Base-by-base conservation (phyloP, 2,888 invertebrate genomes). In the Ctena decussata region DNA sequence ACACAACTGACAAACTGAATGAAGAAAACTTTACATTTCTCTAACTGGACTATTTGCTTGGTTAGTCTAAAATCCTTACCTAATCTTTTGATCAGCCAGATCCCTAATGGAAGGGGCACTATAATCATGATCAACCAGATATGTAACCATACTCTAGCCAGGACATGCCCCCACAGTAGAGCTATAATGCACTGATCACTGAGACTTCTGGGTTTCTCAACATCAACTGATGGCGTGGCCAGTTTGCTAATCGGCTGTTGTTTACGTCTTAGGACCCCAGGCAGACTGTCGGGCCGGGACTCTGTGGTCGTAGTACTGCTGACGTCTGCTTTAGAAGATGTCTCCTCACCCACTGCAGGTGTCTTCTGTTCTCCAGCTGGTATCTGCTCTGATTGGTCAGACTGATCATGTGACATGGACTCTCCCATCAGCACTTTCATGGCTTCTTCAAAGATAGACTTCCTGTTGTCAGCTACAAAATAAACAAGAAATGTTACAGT, bases 101-200 rank as follows among this genome's bases (percentile, higher is more conserved):
- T 97, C 0, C 97, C 96, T 79, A 98, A 96, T 11, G 98, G 98
- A 90, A 98, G 96, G 0, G 98, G 97, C 76, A 95, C 85, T 18
- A 98, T 96, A 35, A 98, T 96, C 11, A 97, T 97, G 88, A 98
- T 96, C 82, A 98, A 96, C 98, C 98, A 98, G 76, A 98, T 97
- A 93, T 98, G 97, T 92, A 98, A 98, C 97, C 98, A 98, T 24
- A 98, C 96, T 41, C 98, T 96, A 96, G 98, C 98, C 77, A 97
- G 97, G 11, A 97, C 96, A 92, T 98, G 98, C 1, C 97, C 97
- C 96, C 98, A 98, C 90, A 98, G 96, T 18, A 98, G 88, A 27
- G 91, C 94, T 73, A 95, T 94, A 78, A 96, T 95, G 81, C 94
- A 96, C 41, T 93, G 93, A 88, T 95, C 94, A 82, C 95, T 95